Conservation (phyloP, 2,797 vertebrate genomes). For the Argentina silus region DNA sequence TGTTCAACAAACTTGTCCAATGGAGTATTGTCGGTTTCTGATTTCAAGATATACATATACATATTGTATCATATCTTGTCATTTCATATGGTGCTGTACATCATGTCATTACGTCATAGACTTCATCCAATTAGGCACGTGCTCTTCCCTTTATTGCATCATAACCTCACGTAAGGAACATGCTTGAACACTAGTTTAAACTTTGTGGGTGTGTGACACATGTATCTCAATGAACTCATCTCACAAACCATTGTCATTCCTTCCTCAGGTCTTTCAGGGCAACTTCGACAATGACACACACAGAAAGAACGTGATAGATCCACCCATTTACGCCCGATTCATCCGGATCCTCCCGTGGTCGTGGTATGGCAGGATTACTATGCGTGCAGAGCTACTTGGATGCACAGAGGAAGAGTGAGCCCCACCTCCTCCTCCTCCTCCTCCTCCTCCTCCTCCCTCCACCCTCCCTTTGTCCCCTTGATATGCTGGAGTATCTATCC, state of each 20-base stretch:
- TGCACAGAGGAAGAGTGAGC: conserved; percentile 91
- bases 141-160: no score
- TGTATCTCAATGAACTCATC: not conserved
- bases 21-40: not conserved
- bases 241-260: conserved; percentile 2
- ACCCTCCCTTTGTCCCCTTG: conserved; percentile 4
- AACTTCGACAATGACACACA: conserved; percentile 99
- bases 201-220: no score
- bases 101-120: not conserved
- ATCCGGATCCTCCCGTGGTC: conserved; percentile 97
- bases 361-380: conserved; percentile 97
- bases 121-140: no score
- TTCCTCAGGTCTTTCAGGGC: conserved; percentile 92
- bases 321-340: conserved; percentile 88
- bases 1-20: not conserved
- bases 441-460: conserved; percentile 28
- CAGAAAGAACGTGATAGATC: conserved; percentile 97
- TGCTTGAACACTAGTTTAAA: no score
- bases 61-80: no score
- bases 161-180: no score
- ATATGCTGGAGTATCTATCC: conserved; percentile 61
- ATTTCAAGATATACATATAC: no score
- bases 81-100: no score
- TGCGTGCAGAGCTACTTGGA: conserved; percentile 93
- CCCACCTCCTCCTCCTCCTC: conserved; percentile 28